These are phyloP conservation scores for Chrysocyon brachyurus DNA, from an alignment of 2,797 vertebrate species.

Conservation along the genomic window DNA sequence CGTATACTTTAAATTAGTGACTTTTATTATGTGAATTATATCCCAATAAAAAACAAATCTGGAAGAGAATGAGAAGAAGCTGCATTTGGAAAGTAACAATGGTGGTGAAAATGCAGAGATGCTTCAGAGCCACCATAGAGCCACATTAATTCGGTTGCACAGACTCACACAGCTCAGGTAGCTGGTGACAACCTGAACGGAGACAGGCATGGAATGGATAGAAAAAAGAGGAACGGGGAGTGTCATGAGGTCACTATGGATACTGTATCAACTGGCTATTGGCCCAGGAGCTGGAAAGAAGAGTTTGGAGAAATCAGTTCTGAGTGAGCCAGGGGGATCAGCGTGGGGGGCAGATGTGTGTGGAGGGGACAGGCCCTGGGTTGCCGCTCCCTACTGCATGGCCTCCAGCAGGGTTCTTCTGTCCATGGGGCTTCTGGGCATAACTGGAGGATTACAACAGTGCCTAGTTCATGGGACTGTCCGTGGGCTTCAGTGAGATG, in stretches of 20 bases:
- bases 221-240: background rate
- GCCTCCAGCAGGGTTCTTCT: background rate
- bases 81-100: background rate
- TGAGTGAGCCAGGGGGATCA: background rate
- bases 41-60: background rate
- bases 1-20: background rate
- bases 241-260: background rate
- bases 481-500: background rate
- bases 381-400: background rate
- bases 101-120: background rate
- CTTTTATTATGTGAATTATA: constrained; percentile 8
- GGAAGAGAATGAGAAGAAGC: background rate
- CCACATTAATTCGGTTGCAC: background rate
- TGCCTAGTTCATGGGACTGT: background rate
- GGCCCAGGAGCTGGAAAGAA: background rate
- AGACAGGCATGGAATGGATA: background rate
- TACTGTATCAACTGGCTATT: background rate
- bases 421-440: background rate
- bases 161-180: background rate
- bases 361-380: too few relatives aligned
- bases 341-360: background rate
- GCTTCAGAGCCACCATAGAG: background rate
- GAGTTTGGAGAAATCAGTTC: background rate
- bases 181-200: background rate
- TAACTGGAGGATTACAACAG: background rate